Percentiles rank a stretch among this genome's conserved stretches.
Conservation (phyloP, 2,888 invertebrate species). For the Dioctria rufipes region DNA sequence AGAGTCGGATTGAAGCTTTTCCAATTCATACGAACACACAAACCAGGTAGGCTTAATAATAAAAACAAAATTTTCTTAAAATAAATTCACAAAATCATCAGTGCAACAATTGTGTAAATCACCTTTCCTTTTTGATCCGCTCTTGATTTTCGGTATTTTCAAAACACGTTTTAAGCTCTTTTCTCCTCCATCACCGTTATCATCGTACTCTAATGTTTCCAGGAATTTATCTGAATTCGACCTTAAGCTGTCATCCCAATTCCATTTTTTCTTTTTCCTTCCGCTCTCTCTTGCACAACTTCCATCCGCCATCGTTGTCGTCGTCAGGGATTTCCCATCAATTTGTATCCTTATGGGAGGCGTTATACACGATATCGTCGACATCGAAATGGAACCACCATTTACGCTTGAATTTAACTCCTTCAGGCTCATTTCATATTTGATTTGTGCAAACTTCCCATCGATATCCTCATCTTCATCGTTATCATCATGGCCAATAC, state of each 20-base stretch:
- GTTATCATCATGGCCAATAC: conserved; percentile 62
- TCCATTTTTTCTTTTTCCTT: conserved; percentile 63
- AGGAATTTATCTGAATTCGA: conserved; percentile 70
- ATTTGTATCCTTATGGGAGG: conserved; percentile 33
- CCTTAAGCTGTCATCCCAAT: conserved; percentile 70
- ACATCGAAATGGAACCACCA: neutral
- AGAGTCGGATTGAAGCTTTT: too few relatives aligned
- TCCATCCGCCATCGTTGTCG: neutral
- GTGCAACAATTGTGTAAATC: neutral
- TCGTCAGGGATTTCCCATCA: conserved; percentile 11
- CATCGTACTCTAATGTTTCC: conserved; percentile 69
- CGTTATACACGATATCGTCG: neutral
- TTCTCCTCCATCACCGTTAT: conserved; percentile 50
- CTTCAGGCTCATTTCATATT: conserved; percentile 65
- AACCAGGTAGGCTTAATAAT: neutral
- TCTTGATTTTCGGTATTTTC: conserved; percentile 54
- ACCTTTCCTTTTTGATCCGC: conserved; percentile 13
- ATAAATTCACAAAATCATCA: neutral
- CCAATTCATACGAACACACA: too few relatives aligned
- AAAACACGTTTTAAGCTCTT: conserved; percentile 53
- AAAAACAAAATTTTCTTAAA: neutral
- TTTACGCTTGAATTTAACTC: conserved; percentile 57
- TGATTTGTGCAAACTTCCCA: conserved; percentile 67
- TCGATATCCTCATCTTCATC: conserved; percentile 68
- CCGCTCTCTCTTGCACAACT: neutral